phyloP scores from a whole-genome alignment of 2,113 vertebrate genomes.

The Hemicordylus capensis region DNA sequence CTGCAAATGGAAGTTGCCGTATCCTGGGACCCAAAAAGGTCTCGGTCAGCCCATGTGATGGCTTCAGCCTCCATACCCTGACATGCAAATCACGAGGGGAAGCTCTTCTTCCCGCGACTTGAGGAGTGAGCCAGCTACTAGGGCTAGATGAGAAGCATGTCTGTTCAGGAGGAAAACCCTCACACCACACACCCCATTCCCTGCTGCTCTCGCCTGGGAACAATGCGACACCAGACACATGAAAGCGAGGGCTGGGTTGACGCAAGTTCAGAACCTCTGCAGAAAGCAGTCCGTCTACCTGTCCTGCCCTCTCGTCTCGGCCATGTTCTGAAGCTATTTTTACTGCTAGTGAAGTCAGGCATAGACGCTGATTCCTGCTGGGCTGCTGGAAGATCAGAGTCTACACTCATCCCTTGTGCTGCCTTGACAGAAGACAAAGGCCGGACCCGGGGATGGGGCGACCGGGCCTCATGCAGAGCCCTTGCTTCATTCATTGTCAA shows the following conservation, averaged over 20 bases:
- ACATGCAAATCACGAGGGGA: neutral
- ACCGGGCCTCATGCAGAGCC: neutral
- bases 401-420: neutral
- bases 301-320: neutral
- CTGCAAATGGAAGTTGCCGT: neutral
- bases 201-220: neutral
- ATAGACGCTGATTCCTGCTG: neutral
- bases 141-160: neutral
- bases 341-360: neutral
- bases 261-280: neutral
- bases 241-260: neutral
- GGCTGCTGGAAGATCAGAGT: neutral
- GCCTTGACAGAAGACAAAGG: neutral
- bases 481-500: neutral
- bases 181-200: neutral
- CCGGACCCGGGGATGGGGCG: neutral
- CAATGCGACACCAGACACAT: neutral
- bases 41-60: neutral
- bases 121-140: neutral
- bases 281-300: neutral
- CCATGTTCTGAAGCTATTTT: neutral
- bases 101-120: neutral
- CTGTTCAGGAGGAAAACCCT: neutral
- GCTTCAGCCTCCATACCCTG: neutral
- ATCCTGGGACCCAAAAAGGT: neutral